A percentile compares a stretch with the other conserved stretches of the same genome.
Conservation (phyloP, 2,113 vertebrate genomes). For the Oreocharis arfaki region DNA sequence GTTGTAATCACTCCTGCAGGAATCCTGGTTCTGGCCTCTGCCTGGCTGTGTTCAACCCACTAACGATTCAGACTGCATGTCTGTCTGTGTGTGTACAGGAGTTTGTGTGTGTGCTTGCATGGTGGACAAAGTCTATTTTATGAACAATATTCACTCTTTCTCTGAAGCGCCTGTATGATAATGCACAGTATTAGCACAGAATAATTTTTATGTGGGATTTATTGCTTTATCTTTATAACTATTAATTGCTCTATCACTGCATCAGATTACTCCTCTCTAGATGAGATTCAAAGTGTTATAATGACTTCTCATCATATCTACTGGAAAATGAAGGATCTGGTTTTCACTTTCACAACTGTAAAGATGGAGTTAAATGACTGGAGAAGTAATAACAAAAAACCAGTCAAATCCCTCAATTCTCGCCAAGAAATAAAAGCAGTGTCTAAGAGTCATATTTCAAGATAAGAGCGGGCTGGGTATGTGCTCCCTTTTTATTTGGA, state of each 20-base stretch:
- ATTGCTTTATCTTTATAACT: neutral
- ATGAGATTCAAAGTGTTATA: neutral
- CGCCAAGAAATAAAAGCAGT: neutral
- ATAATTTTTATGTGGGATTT: neutral
- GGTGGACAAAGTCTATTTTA: neutral
- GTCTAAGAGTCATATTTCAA: neutral
- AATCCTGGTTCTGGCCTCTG: neutral
- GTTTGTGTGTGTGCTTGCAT: neutral
- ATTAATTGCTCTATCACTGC: neutral
- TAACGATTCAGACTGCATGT: neutral
- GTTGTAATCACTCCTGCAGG: neutral
- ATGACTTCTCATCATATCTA: neutral
- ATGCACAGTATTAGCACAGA: neutral
- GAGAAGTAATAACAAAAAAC: neutral
- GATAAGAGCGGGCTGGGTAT: neutral
- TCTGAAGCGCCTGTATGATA: neutral
- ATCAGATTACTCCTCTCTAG: neutral
- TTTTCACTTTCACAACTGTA: neutral
- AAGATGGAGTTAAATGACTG: neutral
- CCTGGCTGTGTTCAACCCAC: accelerated
- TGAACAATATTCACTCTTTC: neutral
- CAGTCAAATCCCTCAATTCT: neutral
- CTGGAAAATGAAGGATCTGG: neutral
- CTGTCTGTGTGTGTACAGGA: neutral
- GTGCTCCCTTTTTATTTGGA: neutral